These are phyloP conservation scores for Mamestra configurata DNA, from an alignment of 1,140 invertebrate genomes.

Conservation along the genomic window DNA sequence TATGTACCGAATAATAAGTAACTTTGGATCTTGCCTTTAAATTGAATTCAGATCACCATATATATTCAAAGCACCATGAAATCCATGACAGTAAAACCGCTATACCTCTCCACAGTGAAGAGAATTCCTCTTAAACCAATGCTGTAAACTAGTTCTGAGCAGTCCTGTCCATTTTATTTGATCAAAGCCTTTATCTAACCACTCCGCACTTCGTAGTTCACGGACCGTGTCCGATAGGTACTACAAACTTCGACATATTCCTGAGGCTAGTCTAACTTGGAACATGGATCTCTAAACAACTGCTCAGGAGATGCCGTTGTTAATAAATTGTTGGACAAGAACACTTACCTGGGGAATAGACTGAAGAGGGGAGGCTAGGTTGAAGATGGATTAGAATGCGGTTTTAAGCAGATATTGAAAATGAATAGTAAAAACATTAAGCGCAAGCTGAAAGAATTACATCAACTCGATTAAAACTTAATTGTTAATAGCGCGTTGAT, in stretches of 20 bases:
- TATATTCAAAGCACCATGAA: too few relatives aligned
- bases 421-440: too few relatives aligned
- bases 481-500: too few relatives aligned
- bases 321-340: slow-evolving; percentile 8
- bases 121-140: not conserved
- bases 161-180: slow-evolving; percentile 5
- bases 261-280: slow-evolving; percentile 5
- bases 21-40: too few relatives aligned
- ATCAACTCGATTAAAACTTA: too few relatives aligned
- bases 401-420: too few relatives aligned
- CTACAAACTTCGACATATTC: slow-evolving; percentile 18
- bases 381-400: not conserved
- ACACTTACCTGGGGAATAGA: not conserved
- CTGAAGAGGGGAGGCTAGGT: not conserved
- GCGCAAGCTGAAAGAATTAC: too few relatives aligned
- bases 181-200: slow-evolving; percentile 16
- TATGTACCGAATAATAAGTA: too few relatives aligned
- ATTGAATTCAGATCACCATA: too few relatives aligned
- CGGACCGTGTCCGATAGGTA: slow-evolving; percentile 7
- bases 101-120: not conserved
- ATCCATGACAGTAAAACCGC: too few relatives aligned
- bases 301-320: not conserved
- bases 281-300: slow-evolving; percentile 6
- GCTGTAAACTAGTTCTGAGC: not conserved
- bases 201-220: not conserved